phyloP scores from a whole-genome alignment of 2,888 invertebrate genomes.

The Ophion slaviceki region DNA sequence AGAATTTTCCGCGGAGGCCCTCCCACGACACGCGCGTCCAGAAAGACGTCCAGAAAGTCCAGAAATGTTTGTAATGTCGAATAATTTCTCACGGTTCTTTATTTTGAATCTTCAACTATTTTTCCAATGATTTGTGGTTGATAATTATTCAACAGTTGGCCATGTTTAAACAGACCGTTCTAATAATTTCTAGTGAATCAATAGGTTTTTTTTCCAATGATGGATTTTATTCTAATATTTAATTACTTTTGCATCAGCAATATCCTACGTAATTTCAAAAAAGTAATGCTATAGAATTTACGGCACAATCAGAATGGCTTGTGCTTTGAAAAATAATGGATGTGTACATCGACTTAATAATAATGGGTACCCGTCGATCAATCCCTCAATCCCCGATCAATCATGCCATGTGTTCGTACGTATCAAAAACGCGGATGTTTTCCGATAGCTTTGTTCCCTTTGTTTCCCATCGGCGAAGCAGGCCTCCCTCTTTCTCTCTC shows the following conservation, averaged over 20 bases:
- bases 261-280: neutral
- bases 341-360: slow-evolving; percentile 36
- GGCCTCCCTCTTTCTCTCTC: neutral
- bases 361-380: slow-evolving; percentile 47
- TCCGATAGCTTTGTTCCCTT: slow-evolving; percentile 44
- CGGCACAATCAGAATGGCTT: neutral
- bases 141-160: no score
- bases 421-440: slow-evolving; percentile 20
- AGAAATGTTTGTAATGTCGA: no score
- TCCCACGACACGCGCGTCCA: no score
- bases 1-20: no score
- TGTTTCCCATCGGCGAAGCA: slow-evolving; percentile 33
- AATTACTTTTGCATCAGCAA: neutral
- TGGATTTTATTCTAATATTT: neutral
- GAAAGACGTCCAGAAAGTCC: no score
- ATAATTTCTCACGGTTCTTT: no score
- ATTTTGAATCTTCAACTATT: no score
- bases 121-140: no score
- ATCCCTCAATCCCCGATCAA: slow-evolving; percentile 39
- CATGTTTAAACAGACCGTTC: neutral
- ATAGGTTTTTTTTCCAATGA: neutral
- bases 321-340: neutral
- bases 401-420: slow-evolving; percentile 35
- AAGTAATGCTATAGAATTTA: neutral
- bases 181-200: neutral